Conservation (phyloP, 2,888 invertebrate genomes). For the Eurytoma californica region DNA sequence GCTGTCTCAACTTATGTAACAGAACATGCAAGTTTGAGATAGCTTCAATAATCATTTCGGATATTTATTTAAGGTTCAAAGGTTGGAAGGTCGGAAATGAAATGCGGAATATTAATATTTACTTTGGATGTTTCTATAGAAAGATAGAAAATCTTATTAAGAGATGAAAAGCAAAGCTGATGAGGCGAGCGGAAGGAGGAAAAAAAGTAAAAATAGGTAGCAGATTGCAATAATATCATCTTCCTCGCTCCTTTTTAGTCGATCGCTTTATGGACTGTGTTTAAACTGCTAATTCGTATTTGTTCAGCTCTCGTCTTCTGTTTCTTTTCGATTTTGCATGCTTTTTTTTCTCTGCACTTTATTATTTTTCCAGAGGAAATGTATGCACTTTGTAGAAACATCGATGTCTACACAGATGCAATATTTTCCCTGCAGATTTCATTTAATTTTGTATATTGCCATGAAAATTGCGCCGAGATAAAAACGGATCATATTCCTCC, state of each 20-base stretch:
- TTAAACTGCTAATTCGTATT: conserved; percentile 49
- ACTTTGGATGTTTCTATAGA: too few species aligned
- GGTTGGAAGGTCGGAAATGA: too few species aligned
- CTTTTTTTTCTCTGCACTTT: neutral
- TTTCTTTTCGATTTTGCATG: neutral
- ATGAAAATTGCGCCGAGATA: conserved; percentile 30
- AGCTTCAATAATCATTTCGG: too few species aligned
- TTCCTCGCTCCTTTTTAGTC: neutral
- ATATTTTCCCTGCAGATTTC: conserved; percentile 18
- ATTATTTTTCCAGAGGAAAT: too few species aligned
- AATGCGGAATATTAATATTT: too few species aligned
- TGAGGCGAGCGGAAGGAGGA: too few species aligned
- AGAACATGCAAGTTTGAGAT: too few species aligned
- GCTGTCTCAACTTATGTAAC: too few species aligned
- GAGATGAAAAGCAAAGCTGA: neutral
- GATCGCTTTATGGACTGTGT: conserved; percentile 1
- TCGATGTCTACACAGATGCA: too few species aligned
- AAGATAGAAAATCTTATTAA: too few species aligned
- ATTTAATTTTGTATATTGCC: conserved; percentile 20
- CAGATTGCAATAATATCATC: conserved; percentile 3
- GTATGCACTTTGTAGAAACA: too few species aligned
- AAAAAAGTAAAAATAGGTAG: neutral
- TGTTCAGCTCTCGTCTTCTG: neutral
- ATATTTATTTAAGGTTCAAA: too few species aligned
- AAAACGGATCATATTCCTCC: conserved; percentile 13